A percentile compares a stretch with the other conserved stretches of the same genome.
These are phyloP conservation scores for Eulemur rubriventer DNA, from an alignment of 2,797 vertebrate genomes.

Conservation along the genomic window DNA sequence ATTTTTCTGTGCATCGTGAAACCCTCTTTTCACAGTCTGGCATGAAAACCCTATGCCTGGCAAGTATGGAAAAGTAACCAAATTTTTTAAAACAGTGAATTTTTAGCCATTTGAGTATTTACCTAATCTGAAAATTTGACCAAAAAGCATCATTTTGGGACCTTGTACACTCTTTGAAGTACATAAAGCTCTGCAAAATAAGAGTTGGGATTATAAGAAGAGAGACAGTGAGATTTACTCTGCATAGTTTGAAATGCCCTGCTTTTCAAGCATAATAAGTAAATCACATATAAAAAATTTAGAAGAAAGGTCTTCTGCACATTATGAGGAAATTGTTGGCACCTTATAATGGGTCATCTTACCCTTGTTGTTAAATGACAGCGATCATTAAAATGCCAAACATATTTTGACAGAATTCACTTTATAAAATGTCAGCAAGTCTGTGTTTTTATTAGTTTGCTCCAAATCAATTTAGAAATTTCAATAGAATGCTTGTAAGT, in stretches of 20 bases:
- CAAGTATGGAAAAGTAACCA: not conserved
- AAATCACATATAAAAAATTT: conserved; percentile 69
- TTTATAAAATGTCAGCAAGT: conserved; percentile 87
- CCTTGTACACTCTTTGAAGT: not conserved
- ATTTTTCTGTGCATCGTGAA: not conserved
- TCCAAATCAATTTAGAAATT: conserved; percentile 87
- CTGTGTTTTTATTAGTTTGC: conserved; percentile 86
- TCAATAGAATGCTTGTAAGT: conserved; percentile 84
- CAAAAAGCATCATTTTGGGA: not conserved
- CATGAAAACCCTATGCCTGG: not conserved
- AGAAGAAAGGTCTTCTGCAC: conserved; percentile 38
- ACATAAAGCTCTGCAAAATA: conserved; percentile 31
- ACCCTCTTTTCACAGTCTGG: not conserved
- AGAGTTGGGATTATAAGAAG: conserved; percentile 37
- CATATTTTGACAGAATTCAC: conserved; percentile 83
- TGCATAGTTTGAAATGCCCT: conserved; percentile 26
- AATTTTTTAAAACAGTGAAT: not conserved
- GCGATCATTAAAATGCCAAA: conserved; percentile 84
- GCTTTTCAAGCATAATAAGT: conserved; percentile 57
- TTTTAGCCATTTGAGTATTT: conserved; percentile 19
- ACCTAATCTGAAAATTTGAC: conserved; percentile 17
- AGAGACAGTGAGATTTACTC: conserved; percentile 1
- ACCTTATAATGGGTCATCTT: conserved; percentile 75
- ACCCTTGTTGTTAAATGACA: conserved; percentile 81
- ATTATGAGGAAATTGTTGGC: conserved; percentile 66